Base-by-base conservation (phyloP, 1,140 invertebrate species). In the Polypedilum pembai region DNA sequence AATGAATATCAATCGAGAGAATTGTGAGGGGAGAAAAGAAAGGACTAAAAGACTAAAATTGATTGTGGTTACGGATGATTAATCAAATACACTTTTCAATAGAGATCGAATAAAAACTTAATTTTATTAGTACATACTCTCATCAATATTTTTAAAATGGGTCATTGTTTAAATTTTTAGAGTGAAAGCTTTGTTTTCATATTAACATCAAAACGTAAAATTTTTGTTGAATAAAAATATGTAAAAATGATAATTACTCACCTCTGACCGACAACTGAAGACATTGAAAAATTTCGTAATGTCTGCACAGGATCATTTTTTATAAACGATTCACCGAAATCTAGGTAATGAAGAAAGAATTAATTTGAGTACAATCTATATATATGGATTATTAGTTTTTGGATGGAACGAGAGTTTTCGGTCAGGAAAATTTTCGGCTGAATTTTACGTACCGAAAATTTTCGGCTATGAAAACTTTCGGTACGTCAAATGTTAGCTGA, bases 251-350 rank as follows among this genome's bases (percentile, higher is more conserved):
- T 15, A 12, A 56, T 20, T 20, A 69, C 65, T 69, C 65, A 69
- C 65, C 65, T 18, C 18, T 69, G 65, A 20, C 65, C 20, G 5
- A 69, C 20, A 69, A 69, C 17, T 20, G 65, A 69, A 8, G 65
- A 69, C 65, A 21, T 69, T 69, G 65, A 69, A 12, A 69, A 69
- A 69, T 69, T 69, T 69, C 65, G 65, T 20, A 69, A 21, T 21
- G 65, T 69, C 65, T 18, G 17, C 8, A 69, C 65, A 7, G 65
- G 65, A 21, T 69, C 65, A 69, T 69, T 69, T 69, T 69, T 69
- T n/a, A 69, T 69, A 69, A 69, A 69, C 5, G 65, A 69, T 8
- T 69, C 65, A 69, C 65, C 65, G 10, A 69, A 69, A 69, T 69
- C 65, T 69, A 18, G 4, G 10, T 4, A 56, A 56, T 8, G n/a